These are phyloP conservation scores for Encarsia formosa DNA, from an alignment of 2,888 invertebrate genomes.

Conservation along the genomic window DNA sequence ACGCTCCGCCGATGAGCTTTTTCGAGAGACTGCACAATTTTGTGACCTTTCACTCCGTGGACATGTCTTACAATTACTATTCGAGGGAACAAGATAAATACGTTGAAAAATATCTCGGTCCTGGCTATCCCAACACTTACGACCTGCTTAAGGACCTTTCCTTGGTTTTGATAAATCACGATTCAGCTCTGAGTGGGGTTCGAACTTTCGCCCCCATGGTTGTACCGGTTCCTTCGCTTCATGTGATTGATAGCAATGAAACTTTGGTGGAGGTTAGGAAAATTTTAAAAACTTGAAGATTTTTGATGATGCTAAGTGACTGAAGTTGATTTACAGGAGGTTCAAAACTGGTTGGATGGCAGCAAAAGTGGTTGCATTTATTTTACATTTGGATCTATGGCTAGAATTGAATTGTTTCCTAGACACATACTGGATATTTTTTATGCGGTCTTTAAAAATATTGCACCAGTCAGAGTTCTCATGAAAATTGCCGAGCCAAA, in stretches of 20 bases:
- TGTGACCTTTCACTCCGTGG: background rate
- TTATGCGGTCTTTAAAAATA: slow-evolving; percentile 38
- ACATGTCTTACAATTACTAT: background rate
- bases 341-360: slow-evolving; percentile 42
- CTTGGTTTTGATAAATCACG: slow-evolving; percentile 54
- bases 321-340: slow-evolving; percentile 32
- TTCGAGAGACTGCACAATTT: slow-evolving; percentile 21
- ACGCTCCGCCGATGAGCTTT: slow-evolving; percentile 21
- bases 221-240: slow-evolving; percentile 57
- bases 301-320: background rate
- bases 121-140: slow-evolving; percentile 21
- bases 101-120: slow-evolving; percentile 33
- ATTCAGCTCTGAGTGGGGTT: slow-evolving; percentile 55
- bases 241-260: slow-evolving; percentile 34
- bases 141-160: slow-evolving; percentile 41
- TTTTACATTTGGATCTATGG: slow-evolving; percentile 45
- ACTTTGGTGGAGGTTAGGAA: slow-evolving; percentile 7
- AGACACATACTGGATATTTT: slow-evolving; percentile 31
- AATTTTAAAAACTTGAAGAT: too few relatives aligned
- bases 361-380: slow-evolving; percentile 42
- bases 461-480: slow-evolving; percentile 41
- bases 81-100: slow-evolving; percentile 21
- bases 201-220: slow-evolving; percentile 52
- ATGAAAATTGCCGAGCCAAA: slow-evolving; percentile 40
- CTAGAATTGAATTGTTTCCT: slow-evolving; percentile 43